Conservation (phyloP, 92 coral and sea anemone species). For the Muricea muricata region DNA sequence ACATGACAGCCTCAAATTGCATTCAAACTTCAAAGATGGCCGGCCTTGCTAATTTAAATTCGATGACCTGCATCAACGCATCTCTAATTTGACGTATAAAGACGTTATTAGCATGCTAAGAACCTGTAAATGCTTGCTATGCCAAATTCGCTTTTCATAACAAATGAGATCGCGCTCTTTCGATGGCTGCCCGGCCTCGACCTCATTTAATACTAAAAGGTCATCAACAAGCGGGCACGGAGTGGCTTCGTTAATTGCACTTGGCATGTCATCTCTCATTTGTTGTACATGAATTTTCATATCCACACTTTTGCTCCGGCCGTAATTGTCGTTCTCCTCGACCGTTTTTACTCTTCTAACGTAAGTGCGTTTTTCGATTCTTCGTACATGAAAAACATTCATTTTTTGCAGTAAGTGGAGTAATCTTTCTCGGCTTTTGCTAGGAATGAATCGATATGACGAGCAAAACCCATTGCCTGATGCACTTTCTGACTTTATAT, state of each 20-base stretch:
- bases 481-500: no score
- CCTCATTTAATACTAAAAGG: background rate
- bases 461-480: no score
- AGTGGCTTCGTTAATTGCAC: background rate
- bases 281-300: background rate
- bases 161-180: background rate
- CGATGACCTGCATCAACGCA: background rate
- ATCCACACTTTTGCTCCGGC: background rate
- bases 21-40: conserved; percentile 1
- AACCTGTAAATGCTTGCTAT: background rate
- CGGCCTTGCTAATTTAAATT: background rate
- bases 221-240: background rate
- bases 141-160: background rate
- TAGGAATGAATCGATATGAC: no score
- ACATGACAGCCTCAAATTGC: conserved; percentile 5
- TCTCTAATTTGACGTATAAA: background rate
- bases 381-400: background rate
- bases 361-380: background rate
- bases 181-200: no score
- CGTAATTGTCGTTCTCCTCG: background rate
- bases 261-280: background rate
- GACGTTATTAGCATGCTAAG: background rate
- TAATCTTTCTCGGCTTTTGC: no score
- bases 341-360: background rate
- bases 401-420: background rate